Base-by-base conservation (phyloP, 2,888 invertebrate genomes). In the Lochmaea capreae region DNA sequence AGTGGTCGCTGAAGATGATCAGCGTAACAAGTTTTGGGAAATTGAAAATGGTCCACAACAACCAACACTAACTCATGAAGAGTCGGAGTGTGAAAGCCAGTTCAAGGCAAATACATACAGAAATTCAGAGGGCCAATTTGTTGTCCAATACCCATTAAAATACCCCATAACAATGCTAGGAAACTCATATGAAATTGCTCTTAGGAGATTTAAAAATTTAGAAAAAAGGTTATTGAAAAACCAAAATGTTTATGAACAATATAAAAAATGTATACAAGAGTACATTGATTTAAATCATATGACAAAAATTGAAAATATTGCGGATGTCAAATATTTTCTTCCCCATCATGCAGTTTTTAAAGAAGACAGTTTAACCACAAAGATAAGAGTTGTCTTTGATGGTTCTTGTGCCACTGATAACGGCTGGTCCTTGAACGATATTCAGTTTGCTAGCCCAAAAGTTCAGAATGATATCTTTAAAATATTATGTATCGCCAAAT, bases 101-200 rank as follows among this genome's bases (percentile, higher is more conserved):
- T 75, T 75, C 46, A n/a, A 65, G 49, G 54, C 67, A 57, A 61
- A 49, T 39, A 75, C 74, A 9, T 33, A 1, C 2, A 14, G 67
- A n/a, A 11, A 72, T 63, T 14, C 52, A 26, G n/a, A 72, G 16
- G 74, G 66, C 39, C 65, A 65, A 52, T 74, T 74, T 49, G 43
- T 74, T 18, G 74, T 74, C 6, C 59, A 74, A 58, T 61, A 72
- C 33, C 67, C 72, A 22, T 46, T 74, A 57, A 74, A 74, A 72
- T n/a, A 42, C 46, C 26, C 59, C 26, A 43, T 72, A 12, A 33
- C 39, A 12, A 12, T 67, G 39, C 49, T 74, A 26, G 71, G 66
- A 12, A 33, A 74, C 39, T 74, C 72, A 18, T 67, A 63, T 43
- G 42, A 71, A n/a, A 42, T 43, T 10, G 74, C 67, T 11, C 54